phyloP scores from a whole-genome alignment of 2,113 vertebrate species.

The Engystomops pustulosus region DNA sequence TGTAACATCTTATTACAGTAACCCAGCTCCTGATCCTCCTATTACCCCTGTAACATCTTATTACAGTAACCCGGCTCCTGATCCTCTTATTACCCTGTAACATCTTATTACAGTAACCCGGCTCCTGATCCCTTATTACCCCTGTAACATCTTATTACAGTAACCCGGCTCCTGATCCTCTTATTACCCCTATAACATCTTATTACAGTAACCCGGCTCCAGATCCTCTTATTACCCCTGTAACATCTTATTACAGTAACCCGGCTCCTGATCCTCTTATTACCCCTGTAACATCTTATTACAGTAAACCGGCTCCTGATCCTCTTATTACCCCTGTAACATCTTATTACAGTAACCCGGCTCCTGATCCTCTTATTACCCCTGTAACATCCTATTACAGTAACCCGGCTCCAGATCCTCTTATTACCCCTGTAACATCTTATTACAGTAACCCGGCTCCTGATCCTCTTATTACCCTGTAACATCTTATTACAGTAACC shows the following conservation, averaged over 20 bases:
- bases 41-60: conserved; percentile 21
- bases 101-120: conserved; percentile 9
- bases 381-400: neutral
- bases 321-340: conserved; percentile 21
- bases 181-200: neutral
- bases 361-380: neutral
- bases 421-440: conserved; percentile 8
- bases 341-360: neutral
- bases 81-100: neutral
- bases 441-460: conserved; percentile 7
- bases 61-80: conserved; percentile 9
- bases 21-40: neutral
- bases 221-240: conserved; percentile 6
- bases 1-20: conserved; percentile 29
- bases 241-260: conserved; percentile 12
- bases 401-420: neutral
- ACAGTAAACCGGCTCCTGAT: neutral
- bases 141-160: neutral
- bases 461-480: neutral
- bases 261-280: neutral
- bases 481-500: neutral
- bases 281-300: conserved; percentile 5
- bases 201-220: conserved; percentile 26
- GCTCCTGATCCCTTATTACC: conserved; percentile 19
- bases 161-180: neutral